A percentile compares a stretch with the other conserved stretches of the same genome.
These are phyloP conservation scores for Bos taurus DNA, from an alignment of 2,113 vertebrate genomes.

Conservation along the genomic window DNA sequence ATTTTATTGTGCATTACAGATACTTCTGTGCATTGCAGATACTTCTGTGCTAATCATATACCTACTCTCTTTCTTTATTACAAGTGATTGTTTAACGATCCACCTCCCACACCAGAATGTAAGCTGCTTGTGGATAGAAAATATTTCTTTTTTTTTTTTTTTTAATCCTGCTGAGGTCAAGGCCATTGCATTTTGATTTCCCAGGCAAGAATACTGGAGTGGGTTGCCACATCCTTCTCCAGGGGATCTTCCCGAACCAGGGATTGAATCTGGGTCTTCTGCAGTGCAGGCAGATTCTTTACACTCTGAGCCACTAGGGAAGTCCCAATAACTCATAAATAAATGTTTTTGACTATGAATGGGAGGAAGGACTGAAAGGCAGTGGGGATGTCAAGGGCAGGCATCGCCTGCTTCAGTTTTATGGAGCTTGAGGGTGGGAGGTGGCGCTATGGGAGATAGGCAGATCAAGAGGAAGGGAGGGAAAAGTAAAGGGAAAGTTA, in stretches of 20 bases:
- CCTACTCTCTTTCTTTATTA: background rate
- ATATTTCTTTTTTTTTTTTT: background rate
- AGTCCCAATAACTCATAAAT: background rate
- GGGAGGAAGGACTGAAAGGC: background rate
- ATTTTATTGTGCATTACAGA: background rate
- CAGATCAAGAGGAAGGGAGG: background rate
- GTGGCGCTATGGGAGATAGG: background rate
- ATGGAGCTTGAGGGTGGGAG: background rate
- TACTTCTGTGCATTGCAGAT: background rate
- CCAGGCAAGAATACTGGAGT: background rate
- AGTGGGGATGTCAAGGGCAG: background rate
- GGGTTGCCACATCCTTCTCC: background rate
- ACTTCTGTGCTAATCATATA: background rate
- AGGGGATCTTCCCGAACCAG: background rate
- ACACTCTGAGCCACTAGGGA: background rate
- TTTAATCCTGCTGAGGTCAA: background rate
- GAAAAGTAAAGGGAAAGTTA: background rate
- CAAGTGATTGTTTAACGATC: background rate
- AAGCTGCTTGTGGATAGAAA: background rate
- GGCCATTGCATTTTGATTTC: background rate
- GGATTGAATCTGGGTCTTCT: background rate
- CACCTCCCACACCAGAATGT: background rate
- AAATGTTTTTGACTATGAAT: background rate
- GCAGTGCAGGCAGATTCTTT: background rate
- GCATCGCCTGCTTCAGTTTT: background rate